Conservation (phyloP, 2,113 vertebrate species). For the Anoura caudifer region DNA sequence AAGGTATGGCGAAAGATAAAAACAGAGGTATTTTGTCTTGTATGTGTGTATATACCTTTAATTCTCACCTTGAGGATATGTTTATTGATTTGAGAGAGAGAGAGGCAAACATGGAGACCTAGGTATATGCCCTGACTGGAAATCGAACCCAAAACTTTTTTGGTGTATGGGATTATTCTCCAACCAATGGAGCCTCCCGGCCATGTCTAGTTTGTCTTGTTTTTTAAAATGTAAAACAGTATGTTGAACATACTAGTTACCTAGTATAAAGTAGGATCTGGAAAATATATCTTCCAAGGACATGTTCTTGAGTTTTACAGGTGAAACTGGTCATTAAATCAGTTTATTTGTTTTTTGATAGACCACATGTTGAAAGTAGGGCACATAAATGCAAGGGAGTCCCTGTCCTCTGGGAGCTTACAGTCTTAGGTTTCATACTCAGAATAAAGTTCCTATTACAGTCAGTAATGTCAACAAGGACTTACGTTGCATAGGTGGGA, state of each 20-base stretch:
- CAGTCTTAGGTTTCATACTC: background rate
- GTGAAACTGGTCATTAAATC: background rate
- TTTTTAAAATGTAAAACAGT: background rate
- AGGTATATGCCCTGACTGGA: no score
- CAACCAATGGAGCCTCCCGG: no score
- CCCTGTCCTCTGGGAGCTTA: background rate
- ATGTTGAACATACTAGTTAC: background rate
- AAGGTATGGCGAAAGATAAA: background rate
- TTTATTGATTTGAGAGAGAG: no score
- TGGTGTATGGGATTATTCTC: no score
- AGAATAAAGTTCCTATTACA: background rate
- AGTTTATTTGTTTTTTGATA: conserved; percentile 6
- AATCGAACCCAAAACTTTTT: no score
- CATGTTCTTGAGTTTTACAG: background rate
- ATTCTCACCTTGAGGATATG: no score
- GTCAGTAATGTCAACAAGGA: conserved; percentile 31
- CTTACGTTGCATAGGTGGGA: background rate
- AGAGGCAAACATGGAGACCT: no score
- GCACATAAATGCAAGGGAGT: background rate
- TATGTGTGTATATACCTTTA: background rate
- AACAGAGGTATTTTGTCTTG: background rate
- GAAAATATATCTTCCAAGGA: background rate
- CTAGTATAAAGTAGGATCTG: conserved; percentile 3
- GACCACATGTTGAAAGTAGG: background rate
- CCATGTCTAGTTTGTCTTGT: background rate